Evolutionary conservation across 2,797 vertebrate genomes (phyloP), one percentile per base, ranked within the genome.

Genomic region (Premnoplex brunnescens): DNA sequence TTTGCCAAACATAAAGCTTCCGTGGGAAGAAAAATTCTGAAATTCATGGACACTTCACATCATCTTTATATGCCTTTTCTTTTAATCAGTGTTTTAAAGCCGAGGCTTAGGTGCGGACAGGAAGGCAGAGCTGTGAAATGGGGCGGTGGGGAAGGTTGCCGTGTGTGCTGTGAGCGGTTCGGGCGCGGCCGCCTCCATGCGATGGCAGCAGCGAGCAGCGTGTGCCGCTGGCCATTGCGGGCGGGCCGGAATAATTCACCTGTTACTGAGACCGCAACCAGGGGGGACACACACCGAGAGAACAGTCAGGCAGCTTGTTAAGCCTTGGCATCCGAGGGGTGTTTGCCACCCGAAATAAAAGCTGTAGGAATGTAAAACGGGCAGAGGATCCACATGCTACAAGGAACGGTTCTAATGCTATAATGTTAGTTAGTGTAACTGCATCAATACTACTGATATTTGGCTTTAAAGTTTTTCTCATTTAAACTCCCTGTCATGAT

Each of bases 121-220:
- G 62, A 72, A 37, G 14, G 9, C 16, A 13, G 26, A 14, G 14
- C n/a, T 44, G 28, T 41, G 15, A 56, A 83, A 52, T 3, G 2
- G 49, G 62, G 14, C 3, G 48, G 52, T 12, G 3, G 7, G 39
- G 39, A 17, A 34, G 36, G 22, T 27, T 44, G 3, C 9, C 10
- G 15, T 18, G 4, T 4, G 4, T 60, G 85, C 66, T 15, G 28
- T 4, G 73, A 39, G 24, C 14, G 1, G 30, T 74, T 43, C 2
- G 5, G 5, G 3, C 14, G 11, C 19, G 20, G 11, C 60, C 6
- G 41, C 4, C 36, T 30, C 95, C 95, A 23, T 68, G 63, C 51
- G 96, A 75, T 95, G 96, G 96, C 95, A 95, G 93, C 90, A 80
- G 64, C 9, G 95, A 95, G 96, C 51, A 95, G 75, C 9, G 51